These are phyloP conservation scores for Diachasmimorpha longicaudata DNA, from an alignment of 1,140 invertebrate species.

Conservation along the genomic window DNA sequence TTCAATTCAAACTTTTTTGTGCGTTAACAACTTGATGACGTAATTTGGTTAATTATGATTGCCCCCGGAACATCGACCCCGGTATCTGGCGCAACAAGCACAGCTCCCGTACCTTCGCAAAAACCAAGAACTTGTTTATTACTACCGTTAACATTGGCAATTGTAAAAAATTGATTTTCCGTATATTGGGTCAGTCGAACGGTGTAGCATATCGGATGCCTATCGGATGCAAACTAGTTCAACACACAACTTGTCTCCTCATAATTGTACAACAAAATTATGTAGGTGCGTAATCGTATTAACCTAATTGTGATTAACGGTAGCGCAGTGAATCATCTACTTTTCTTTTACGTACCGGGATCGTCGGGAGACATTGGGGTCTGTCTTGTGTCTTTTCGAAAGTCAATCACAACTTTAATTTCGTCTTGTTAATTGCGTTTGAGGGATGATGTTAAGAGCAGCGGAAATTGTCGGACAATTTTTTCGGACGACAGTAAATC, in stretches of 20 bases:
- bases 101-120: background rate
- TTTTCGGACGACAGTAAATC: no score
- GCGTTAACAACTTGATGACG: no score
- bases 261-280: background rate
- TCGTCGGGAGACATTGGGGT: no score
- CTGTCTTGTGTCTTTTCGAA: no score
- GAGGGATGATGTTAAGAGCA: no score
- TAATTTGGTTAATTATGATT: no score
- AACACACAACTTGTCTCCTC: background rate
- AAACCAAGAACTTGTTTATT: background rate
- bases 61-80: no score
- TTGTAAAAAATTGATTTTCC: background rate
- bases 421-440: no score
- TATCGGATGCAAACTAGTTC: conserved; percentile 20
- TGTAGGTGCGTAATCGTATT: background rate
- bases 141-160: background rate
- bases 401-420: no score
- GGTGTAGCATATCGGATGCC: background rate
- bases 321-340: background rate
- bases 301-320: conserved; percentile 4
- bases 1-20: no score
- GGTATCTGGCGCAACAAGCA: no score
- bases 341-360: background rate
- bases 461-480: no score
- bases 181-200: conserved; percentile 19